A percentile compares a stretch with the other conserved stretches of the same genome.
Evolutionary conservation across 2,113 vertebrate genomes (phyloP).

Genomic region (Tetrax tetrax): DNA sequence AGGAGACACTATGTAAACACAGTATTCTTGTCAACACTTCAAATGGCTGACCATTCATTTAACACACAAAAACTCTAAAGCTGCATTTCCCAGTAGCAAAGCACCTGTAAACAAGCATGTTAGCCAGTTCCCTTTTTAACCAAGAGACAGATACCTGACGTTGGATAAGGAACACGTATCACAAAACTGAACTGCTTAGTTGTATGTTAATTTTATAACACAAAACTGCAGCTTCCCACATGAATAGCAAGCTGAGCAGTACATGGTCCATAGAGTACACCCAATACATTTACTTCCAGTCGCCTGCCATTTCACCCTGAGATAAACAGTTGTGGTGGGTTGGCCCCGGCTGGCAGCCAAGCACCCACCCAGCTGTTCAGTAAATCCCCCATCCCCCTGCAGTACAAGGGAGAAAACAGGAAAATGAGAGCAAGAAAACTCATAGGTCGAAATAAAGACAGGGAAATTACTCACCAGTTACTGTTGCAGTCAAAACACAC

Average conservation of each 20-base stretch:
- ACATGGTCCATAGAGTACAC: rapidly evolving
- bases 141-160: too few relatives aligned
- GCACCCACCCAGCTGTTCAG: neutral
- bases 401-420: neutral
- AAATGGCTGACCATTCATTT: neutral
- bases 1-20: neutral
- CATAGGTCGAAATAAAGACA: neutral
- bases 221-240: neutral
- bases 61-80: neutral
- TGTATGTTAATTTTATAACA: rapidly evolving
- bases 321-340: neutral
- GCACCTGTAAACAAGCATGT: neutral
- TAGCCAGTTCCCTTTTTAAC: neutral
- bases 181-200: neutral
- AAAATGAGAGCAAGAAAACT: neutral
- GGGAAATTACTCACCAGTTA: neutral
- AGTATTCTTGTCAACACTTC: rapidly evolving
- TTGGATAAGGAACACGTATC: neutral
- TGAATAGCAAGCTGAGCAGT: neutral
- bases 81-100: neutral
- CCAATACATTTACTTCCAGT: neutral
- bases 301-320: rapidly evolving
- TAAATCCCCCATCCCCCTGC: rapidly evolving
- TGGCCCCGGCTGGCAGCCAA: neutral
- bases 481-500: neutral